Conservation (phyloP, 2,888 invertebrate genomes). For the Caenorhabditis sp. region DNA sequence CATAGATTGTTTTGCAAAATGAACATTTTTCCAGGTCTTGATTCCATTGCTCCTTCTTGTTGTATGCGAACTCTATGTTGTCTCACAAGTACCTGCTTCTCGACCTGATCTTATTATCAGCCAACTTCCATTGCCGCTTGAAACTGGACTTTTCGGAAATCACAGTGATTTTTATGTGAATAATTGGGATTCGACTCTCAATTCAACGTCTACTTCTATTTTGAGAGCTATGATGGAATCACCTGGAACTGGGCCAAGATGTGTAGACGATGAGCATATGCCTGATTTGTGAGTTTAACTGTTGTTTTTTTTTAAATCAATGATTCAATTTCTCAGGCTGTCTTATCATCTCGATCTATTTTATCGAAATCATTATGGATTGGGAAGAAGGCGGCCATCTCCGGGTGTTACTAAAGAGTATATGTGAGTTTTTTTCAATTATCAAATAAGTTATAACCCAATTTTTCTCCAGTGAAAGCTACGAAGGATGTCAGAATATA, state of each 20-base stretch:
- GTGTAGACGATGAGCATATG: slow-evolving; percentile 17
- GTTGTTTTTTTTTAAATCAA: no score
- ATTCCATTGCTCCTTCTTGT: slow-evolving; percentile 57
- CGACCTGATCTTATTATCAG: slow-evolving; percentile 37
- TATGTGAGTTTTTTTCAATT: slow-evolving; percentile 13
- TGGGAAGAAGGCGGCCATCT: slow-evolving; percentile 19
- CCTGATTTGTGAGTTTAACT: slow-evolving; percentile 10
- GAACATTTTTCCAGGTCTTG: slow-evolving; percentile 37
- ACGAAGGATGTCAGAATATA: slow-evolving; percentile 20
- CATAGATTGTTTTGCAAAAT: neutral
- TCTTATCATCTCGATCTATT: slow-evolving; percentile 10
- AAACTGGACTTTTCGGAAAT: slow-evolving; percentile 54
- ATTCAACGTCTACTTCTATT: slow-evolving; percentile 8
- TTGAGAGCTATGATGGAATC: slow-evolving; percentile 24
- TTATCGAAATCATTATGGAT: slow-evolving; percentile 27
- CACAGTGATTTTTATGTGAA: slow-evolving; percentile 55
- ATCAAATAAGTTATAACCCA: neutral
- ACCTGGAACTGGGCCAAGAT: slow-evolving; percentile 33
- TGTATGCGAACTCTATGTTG: slow-evolving; percentile 56
- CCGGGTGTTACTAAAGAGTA: slow-evolving; percentile 18
- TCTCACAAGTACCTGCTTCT: slow-evolving; percentile 26
- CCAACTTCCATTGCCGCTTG: slow-evolving; percentile 51
- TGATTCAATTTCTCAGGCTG: neutral
- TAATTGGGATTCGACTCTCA: slow-evolving; percentile 13
- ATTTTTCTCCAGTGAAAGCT: slow-evolving; percentile 16